Evolutionary conservation across 2,888 invertebrate genomes (phyloP).

Genomic region (Cylloceria caligata): DNA sequence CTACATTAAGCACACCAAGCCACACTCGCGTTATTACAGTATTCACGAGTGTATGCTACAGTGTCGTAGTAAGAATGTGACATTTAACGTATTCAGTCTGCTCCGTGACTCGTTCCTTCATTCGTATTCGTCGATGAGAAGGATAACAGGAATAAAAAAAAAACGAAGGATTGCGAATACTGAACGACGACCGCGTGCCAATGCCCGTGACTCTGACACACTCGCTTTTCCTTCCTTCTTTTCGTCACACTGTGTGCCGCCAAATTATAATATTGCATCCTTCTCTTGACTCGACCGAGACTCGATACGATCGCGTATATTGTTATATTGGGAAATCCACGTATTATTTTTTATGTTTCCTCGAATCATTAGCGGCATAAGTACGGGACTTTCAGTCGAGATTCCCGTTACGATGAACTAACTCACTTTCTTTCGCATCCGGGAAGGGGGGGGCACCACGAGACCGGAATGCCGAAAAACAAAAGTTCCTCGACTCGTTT

Average conservation of each 20-base stretch:
- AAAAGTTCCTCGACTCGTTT: constrained; percentile 20
- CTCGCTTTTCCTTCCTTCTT: background rate
- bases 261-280: too few species aligned
- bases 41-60: constrained; percentile 11
- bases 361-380: background rate
- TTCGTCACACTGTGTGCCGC: background rate
- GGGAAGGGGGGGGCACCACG: constrained; percentile 22
- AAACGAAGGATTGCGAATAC: background rate
- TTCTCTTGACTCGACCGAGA: too few species aligned
- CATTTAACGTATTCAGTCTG: constrained; percentile 34
- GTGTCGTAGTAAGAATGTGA: constrained; percentile 24
- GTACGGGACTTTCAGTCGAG: too few species aligned
- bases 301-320: background rate
- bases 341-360: too few species aligned
- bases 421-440: constrained; percentile 55
- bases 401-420: constrained; percentile 46
- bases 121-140: constrained; percentile 15
- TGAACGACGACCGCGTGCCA: constrained; percentile 19
- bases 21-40: constrained; percentile 16
- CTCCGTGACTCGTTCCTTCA: background rate
- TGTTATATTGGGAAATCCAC: too few species aligned
- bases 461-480: constrained; percentile 59
- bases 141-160: background rate
- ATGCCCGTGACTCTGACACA: constrained; percentile 18
- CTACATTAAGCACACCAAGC: constrained; percentile 12